Percentiles rank a stretch among this genome's conserved stretches.
Evolutionary conservation across 2,888 invertebrate species (phyloP).

Genomic region (Trichopria drosophilae): DNA sequence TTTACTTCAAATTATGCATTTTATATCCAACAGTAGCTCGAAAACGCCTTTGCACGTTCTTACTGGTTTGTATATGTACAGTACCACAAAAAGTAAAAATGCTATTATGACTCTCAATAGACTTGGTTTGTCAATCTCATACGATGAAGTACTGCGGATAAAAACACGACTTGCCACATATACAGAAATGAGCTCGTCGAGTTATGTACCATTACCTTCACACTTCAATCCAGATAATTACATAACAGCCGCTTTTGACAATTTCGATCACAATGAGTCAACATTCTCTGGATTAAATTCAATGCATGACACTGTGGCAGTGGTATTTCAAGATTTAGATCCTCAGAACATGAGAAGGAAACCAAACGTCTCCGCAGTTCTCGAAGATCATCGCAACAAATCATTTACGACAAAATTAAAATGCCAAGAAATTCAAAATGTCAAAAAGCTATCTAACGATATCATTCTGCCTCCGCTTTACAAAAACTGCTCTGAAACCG

Average conservation of each 20-base stretch:
- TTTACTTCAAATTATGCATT: too few relatives aligned
- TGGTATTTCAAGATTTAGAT: conserved; percentile 9
- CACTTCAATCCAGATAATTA: conserved; percentile 1
- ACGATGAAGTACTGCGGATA: conserved; percentile 15
- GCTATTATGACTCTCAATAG: too few relatives aligned
- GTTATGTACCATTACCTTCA: conserved; percentile 1
- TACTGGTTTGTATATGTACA: conserved; percentile 16
- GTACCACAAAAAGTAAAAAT: conserved; percentile 10
- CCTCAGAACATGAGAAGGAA: not conserved
- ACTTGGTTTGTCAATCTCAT: too few relatives aligned
- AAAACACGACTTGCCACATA: conserved; percentile 13
- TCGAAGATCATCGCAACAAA: not conserved
- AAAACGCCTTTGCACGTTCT: conserved; percentile 25
- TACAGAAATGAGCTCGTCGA: conserved; percentile 5
- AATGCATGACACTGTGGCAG: conserved; percentile 5
- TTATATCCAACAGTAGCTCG: conserved; percentile 9
- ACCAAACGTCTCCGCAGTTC: not conserved
- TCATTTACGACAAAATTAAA: not conserved
- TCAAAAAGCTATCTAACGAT: not conserved
- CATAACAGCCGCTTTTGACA: conserved; percentile 6
- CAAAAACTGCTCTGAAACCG: not conserved
- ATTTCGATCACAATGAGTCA: conserved; percentile 8
- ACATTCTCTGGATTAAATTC: not conserved
- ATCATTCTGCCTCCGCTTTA: not conserved
- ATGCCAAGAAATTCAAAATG: not conserved